Conservation (phyloP, 1,140 invertebrate species). For the Triops longicaudatus region DNA sequence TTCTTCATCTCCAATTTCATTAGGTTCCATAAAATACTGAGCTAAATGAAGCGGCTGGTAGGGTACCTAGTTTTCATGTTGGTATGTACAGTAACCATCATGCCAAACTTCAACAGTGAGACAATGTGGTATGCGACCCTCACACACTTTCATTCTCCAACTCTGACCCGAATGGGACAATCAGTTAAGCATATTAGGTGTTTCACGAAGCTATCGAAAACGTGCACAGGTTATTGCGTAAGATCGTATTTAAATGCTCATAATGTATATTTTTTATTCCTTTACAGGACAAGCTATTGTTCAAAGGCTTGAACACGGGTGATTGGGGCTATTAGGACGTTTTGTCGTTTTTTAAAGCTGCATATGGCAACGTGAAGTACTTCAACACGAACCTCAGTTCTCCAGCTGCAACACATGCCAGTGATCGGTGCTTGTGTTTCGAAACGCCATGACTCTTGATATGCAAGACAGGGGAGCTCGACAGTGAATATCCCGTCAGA, state of each 20-base stretch:
- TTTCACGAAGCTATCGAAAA: neutral
- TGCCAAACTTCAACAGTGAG: neutral
- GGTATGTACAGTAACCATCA: neutral
- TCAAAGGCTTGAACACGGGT: neutral
- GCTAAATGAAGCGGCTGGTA: conserved; percentile 1
- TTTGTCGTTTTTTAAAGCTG: neutral
- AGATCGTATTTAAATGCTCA: neutral
- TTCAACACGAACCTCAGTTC: neutral
- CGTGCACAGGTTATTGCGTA: neutral
- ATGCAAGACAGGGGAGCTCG: no score
- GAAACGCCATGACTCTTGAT: no score
- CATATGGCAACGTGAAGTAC: neutral
- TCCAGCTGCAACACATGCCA: neutral
- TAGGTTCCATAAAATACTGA: neutral
- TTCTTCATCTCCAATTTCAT: neutral
- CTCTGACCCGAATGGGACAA: conserved; percentile 14
- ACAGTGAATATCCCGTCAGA: no score
- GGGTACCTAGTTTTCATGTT: neutral
- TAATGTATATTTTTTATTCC: neutral
- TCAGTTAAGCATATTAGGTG: neutral
- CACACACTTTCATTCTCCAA: conserved; percentile 4
- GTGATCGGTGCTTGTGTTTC: no score
- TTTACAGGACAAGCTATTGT: neutral
- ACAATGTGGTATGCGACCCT: conserved; percentile 1
- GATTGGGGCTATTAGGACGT: neutral